These are phyloP conservation scores for Drosophila gunungcola DNA, from an alignment of 1,140 invertebrate genomes.

Conservation along the genomic window DNA sequence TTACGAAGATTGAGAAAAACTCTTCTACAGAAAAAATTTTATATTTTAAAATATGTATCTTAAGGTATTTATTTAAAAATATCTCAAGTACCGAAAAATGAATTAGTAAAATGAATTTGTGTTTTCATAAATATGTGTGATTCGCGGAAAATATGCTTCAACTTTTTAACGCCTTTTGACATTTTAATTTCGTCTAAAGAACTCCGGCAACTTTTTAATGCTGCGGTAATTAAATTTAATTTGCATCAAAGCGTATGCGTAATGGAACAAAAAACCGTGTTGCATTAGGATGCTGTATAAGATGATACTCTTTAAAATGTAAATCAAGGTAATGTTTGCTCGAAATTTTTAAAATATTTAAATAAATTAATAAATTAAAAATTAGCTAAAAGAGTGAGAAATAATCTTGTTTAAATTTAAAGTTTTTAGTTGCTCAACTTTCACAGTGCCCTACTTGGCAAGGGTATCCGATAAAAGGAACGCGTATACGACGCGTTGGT, in stretches of 20 bases:
- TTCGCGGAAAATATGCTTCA: constrained; percentile 24
- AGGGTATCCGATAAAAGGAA: constrained; percentile 21
- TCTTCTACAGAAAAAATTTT: too few species aligned
- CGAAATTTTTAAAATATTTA: too few species aligned
- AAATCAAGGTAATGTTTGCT: too few species aligned
- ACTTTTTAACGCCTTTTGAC: constrained; percentile 48
- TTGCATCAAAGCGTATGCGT: constrained; percentile 55
- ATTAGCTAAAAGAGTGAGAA: too few species aligned
- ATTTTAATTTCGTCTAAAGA: constrained; percentile 45
- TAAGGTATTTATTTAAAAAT: too few species aligned
- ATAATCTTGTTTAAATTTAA: too few species aligned
- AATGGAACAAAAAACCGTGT: constrained; percentile 10
- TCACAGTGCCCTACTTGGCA: neutral
- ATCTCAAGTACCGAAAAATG: neutral
- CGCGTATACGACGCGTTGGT: constrained; percentile 34
- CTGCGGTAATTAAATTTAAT: constrained; percentile 68
- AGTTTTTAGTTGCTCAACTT: neutral
- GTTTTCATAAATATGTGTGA: constrained; percentile 17
- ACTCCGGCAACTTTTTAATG: constrained; percentile 56
- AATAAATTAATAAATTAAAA: too few species aligned
- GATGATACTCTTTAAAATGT: constrained; percentile 5
- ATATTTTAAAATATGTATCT: too few species aligned
- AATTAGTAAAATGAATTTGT: constrained; percentile 4
- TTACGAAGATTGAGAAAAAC: neutral
- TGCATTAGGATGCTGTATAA: neutral